Conservation (phyloP, 92 coral and sea anemone species). For the Zoanthus solanderi region DNA sequence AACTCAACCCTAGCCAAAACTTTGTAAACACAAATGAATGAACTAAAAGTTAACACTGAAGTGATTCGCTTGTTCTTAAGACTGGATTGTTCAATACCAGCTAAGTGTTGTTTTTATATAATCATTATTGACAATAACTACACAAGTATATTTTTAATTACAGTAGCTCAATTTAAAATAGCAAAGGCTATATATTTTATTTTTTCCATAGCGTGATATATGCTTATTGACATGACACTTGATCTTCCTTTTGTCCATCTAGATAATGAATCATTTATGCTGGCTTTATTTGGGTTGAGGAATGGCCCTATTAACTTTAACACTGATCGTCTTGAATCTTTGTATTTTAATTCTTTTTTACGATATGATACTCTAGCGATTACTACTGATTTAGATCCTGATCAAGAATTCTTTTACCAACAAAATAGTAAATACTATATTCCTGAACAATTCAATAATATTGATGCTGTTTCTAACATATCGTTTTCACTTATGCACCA, state of each 20-base stretch:
- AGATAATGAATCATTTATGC: slow-evolving; percentile 14
- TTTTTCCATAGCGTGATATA: background rate
- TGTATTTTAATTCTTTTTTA: slow-evolving; percentile 7
- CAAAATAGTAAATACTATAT: slow-evolving; percentile 26
- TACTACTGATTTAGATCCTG: slow-evolving; percentile 22
- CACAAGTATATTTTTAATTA: too few species aligned
- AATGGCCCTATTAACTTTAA: slow-evolving; percentile 12
- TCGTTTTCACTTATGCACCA: slow-evolving; percentile 17
- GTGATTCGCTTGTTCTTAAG: background rate
- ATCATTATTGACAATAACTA: too few species aligned
- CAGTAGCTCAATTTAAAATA: too few species aligned
- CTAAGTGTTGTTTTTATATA: background rate
- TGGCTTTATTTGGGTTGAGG: slow-evolving; percentile 1
- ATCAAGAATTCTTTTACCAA: slow-evolving; percentile 15
- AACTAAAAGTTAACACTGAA: background rate
- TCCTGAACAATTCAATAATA: slow-evolving; percentile 21
- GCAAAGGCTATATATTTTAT: too few species aligned
- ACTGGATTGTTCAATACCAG: background rate
- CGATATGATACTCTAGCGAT: background rate
- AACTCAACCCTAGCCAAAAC: too few species aligned
- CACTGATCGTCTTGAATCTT: background rate
- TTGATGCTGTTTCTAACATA: background rate
- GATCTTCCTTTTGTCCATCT: background rate
- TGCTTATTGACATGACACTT: background rate
- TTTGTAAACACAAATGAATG: too few species aligned